phyloP scores from a whole-genome alignment of 2,888 invertebrate genomes.

The Buathra laborator region DNA sequence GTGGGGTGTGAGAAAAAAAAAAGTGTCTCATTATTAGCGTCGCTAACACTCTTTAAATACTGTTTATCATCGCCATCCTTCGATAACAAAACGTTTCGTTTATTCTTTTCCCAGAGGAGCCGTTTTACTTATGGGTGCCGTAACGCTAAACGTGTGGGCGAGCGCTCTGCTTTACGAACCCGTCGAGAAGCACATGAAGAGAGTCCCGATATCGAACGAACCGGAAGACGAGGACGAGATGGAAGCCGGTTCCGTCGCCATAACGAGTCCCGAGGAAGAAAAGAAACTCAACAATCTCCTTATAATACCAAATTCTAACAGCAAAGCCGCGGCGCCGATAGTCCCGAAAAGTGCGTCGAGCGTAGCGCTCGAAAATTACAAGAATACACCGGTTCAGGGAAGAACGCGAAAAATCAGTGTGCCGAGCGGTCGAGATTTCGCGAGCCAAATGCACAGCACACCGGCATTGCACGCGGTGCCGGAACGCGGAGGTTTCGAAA shows the following conservation, averaged over 20 bases:
- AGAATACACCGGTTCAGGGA: slow-evolving; percentile 83
- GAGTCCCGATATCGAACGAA: slow-evolving; percentile 85
- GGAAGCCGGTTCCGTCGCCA: slow-evolving; percentile 68
- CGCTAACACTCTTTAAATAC: no score
- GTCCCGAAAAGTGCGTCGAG: slow-evolving; percentile 89
- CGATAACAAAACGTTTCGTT: background rate
- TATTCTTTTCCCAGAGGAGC: slow-evolving; percentile 89
- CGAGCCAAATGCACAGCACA: slow-evolving; percentile 88
- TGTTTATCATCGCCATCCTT: background rate
- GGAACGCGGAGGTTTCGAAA: slow-evolving; percentile 87
- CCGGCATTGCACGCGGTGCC: slow-evolving; percentile 90
- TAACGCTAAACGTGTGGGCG: slow-evolving; percentile 94
- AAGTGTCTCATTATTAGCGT: no score
- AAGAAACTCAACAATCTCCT: slow-evolving; percentile 73
- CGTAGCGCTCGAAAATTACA: slow-evolving; percentile 88
- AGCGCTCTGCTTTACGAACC: slow-evolving; percentile 94
- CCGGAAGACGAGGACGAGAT: slow-evolving; percentile 82
- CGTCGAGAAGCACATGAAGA: slow-evolving; percentile 92
- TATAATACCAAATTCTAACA: slow-evolving; percentile 62
- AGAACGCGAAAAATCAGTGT: slow-evolving; percentile 88
- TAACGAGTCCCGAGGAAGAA: slow-evolving; percentile 80
- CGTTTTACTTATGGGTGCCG: slow-evolving; percentile 92
- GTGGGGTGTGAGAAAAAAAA: background rate
- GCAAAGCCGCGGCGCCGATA: slow-evolving; percentile 73
- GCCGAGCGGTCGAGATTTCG: slow-evolving; percentile 86